Percentiles rank a stretch among this genome's conserved stretches.
These are phyloP conservation scores for Pyxicephalus adspersus DNA, from an alignment of 2,113 vertebrate genomes.

Conservation along the genomic window DNA sequence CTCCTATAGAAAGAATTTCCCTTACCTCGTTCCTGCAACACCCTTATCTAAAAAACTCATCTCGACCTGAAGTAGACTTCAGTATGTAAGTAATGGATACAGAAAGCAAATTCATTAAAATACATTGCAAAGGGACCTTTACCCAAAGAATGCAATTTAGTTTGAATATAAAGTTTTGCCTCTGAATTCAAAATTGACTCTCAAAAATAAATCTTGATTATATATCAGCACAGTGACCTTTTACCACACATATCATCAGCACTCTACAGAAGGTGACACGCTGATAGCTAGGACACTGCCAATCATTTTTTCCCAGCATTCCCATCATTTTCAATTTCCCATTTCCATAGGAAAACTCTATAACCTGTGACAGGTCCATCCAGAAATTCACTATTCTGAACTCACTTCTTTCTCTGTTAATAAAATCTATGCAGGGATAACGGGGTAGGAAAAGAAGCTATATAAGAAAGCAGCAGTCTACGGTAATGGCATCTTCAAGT, in stretches of 20 bases:
- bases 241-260: conserved; percentile 5
- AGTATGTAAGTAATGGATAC: too few species aligned
- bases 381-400: neutral
- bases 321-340: neutral
- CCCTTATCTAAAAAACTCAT: too few species aligned
- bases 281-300: neutral
- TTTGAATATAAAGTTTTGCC: too few species aligned
- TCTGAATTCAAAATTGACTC: too few species aligned
- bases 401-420: too few species aligned
- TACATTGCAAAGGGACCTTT: too few species aligned
- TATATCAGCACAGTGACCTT: conserved; percentile 8
- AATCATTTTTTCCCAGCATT: neutral
- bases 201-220: neutral
- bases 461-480: neutral
- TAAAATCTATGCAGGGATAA: too few species aligned
- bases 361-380: neutral
- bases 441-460: neutral
- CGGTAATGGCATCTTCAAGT: conserved; percentile 16
- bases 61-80: too few species aligned
- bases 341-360: neutral
- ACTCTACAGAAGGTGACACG: neutral
- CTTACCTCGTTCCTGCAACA: too few species aligned
- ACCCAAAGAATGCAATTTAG: too few species aligned
- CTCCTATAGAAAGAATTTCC: too few species aligned
- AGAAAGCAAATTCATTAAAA: too few species aligned